These are phyloP conservation scores for Microtus oregoni DNA, from an alignment of 2,113 vertebrate genomes.

Conservation along the genomic window DNA sequence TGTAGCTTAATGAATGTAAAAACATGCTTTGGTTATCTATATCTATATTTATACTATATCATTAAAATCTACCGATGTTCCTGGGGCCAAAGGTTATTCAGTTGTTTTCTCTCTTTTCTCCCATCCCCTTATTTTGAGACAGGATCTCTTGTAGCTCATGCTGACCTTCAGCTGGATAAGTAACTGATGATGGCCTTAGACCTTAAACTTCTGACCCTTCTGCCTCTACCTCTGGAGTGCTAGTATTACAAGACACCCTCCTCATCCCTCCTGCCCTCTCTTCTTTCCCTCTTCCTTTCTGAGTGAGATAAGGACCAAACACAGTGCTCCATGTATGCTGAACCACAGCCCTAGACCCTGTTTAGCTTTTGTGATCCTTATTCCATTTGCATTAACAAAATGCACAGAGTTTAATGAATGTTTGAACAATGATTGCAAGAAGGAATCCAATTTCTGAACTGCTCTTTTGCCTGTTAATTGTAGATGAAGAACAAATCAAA, in stretches of 20 bases:
- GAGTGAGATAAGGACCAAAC: background rate
- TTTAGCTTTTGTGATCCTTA: background rate
- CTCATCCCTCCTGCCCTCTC: background rate
- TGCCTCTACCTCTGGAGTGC: background rate
- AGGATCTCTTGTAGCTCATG: background rate
- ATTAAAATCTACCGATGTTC: constrained; percentile 31
- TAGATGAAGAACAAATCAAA: constrained; percentile 58
- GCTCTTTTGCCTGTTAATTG: constrained; percentile 39
- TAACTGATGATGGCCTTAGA: background rate
- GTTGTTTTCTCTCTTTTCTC: background rate
- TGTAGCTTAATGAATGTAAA: constrained; percentile 9
- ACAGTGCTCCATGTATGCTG: background rate
- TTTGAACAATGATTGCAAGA: background rate
- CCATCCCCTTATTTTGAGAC: background rate
- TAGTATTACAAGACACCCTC: background rate
- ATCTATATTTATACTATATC: constrained; percentile 36
- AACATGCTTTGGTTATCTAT: background rate
- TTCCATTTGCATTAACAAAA: background rate
- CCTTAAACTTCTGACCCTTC: background rate
- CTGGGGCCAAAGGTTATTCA: constrained; percentile 17
- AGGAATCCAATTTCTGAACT: constrained; percentile 48
- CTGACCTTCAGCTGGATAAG: background rate
- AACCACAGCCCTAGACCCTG: background rate
- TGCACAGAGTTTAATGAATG: constrained; percentile 13
- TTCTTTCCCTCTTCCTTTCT: background rate